Evolutionary conservation across 1,140 invertebrate species (phyloP).

Genomic region (Hypsibius dujardini): DNA sequence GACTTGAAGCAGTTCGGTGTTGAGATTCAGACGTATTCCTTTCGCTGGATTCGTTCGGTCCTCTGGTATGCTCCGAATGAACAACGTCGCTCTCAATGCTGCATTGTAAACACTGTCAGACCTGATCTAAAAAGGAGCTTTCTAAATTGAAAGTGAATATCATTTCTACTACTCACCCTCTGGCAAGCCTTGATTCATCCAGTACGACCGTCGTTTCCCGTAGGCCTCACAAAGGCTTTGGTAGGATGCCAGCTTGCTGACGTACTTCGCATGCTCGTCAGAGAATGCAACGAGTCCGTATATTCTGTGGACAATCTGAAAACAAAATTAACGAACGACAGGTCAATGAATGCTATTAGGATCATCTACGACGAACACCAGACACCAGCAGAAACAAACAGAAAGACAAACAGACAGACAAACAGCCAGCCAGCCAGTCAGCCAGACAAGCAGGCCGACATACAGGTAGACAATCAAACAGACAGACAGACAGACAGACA

Average conservation of each 20-base stretch:
- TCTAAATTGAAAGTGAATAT: too few relatives aligned
- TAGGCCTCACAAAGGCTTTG: constrained; percentile 2
- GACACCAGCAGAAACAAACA: too few relatives aligned
- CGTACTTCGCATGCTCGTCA: not conserved
- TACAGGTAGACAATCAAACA: too few relatives aligned
- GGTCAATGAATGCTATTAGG: too few relatives aligned
- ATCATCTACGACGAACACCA: too few relatives aligned
- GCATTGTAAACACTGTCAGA: not conserved
- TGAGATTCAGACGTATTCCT: constrained; percentile 6
- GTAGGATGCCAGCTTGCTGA: not conserved
- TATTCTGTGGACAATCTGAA: not conserved
- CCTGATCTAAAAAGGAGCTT: too few relatives aligned
- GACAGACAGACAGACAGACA: too few relatives aligned
- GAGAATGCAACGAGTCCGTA: not conserved
- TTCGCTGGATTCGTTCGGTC: constrained; percentile 5
- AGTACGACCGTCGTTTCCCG: constrained; percentile 1
- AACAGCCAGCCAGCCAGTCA: too few relatives aligned
- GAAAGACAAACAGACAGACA: too few relatives aligned
- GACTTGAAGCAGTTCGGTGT: constrained; percentile 9
- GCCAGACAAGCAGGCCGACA: too few relatives aligned
- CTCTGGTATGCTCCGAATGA: not conserved
- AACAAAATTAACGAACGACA: too few relatives aligned
- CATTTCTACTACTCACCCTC: not conserved
- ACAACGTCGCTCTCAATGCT: not conserved
- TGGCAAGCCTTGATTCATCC: constrained; percentile 1